A percentile compares a stretch with the other conserved stretches of the same genome.
Evolutionary conservation across 2,888 invertebrate genomes (phyloP).

Genomic region (Apamea sordens): DNA sequence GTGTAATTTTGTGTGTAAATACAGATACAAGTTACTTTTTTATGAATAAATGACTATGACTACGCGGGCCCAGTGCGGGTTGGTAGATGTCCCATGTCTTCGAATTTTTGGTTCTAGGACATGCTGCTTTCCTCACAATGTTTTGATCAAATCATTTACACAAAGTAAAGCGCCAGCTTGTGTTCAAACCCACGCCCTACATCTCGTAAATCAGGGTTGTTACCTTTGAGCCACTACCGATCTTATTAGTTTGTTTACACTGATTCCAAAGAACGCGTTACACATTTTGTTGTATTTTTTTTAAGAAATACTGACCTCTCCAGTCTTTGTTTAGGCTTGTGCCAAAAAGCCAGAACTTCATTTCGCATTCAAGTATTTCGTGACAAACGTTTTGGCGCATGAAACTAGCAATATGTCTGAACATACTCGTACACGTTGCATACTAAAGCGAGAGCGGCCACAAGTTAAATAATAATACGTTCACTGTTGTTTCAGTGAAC

Average conservation of each 20-base stretch:
- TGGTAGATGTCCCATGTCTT: too few relatives aligned
- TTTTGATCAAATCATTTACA: too few relatives aligned
- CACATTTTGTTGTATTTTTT: not conserved
- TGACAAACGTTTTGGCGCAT: slow-evolving; percentile 52
- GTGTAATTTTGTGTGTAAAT: too few relatives aligned
- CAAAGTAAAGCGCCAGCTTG: too few relatives aligned
- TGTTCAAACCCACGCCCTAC: too few relatives aligned
- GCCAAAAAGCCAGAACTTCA: slow-evolving; percentile 28
- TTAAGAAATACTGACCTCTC: not conserved
- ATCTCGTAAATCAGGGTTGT: too few relatives aligned
- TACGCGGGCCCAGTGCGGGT: too few relatives aligned
- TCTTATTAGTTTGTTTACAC: not conserved
- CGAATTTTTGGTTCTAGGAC: too few relatives aligned
- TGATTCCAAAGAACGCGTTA: not conserved
- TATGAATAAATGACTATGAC: too few relatives aligned
- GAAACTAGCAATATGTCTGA: slow-evolving; percentile 53
- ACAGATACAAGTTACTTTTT: too few relatives aligned
- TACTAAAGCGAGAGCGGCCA: slow-evolving; percentile 25
- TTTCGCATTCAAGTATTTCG: slow-evolving; percentile 46
- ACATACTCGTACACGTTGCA: slow-evolving; percentile 24
- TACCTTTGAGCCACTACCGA: too few relatives aligned
- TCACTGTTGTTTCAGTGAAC: slow-evolving; percentile 22
- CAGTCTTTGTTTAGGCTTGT: slow-evolving; percentile 1
- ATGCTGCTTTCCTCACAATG: too few relatives aligned
- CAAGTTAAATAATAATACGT: slow-evolving; percentile 48